These are phyloP conservation scores for Psittacula echo DNA, from an alignment of 2,797 vertebrate genomes.

Conservation along the genomic window DNA sequence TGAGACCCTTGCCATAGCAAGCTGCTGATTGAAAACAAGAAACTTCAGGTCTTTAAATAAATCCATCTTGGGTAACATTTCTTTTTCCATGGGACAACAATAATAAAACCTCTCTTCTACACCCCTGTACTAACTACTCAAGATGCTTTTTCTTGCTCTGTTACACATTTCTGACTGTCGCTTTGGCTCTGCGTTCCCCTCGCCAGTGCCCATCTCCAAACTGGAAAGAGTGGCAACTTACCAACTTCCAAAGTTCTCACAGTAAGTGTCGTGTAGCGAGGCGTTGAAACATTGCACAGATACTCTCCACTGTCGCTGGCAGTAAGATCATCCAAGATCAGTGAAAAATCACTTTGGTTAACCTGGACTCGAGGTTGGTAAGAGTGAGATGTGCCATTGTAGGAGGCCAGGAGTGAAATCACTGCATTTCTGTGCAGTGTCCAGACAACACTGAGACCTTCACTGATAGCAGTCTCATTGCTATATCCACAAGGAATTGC, in stretches of 20 bases:
- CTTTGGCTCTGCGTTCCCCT: neutral
- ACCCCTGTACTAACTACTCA: neutral
- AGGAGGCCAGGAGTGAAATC: slow-evolving; percentile 31
- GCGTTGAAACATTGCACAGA: slow-evolving; percentile 59
- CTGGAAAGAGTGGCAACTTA: slow-evolving; percentile 8
- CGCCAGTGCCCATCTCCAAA: neutral
- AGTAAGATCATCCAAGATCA: neutral
- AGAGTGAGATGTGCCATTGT: neutral
- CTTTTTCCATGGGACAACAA: neutral
- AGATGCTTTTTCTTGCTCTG: neutral
- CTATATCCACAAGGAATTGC: neutral
- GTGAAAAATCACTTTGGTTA: neutral
- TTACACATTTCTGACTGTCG: neutral
- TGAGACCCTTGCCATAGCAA: neutral
- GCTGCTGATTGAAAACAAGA: neutral
- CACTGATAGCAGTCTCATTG: neutral
- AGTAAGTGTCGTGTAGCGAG: slow-evolving; percentile 28
- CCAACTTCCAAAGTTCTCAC: slow-evolving; percentile 25
- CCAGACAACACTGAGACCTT: slow-evolving; percentile 36
- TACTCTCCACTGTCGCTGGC: slow-evolving; percentile 41
- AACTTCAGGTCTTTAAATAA: neutral
- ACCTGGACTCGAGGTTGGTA: neutral
- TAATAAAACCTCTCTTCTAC: neutral
- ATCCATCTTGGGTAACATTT: neutral
- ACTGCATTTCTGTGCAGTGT: neutral